Conservation (phyloP, 2,797 vertebrate genomes). For the Todus mexicanus region DNA sequence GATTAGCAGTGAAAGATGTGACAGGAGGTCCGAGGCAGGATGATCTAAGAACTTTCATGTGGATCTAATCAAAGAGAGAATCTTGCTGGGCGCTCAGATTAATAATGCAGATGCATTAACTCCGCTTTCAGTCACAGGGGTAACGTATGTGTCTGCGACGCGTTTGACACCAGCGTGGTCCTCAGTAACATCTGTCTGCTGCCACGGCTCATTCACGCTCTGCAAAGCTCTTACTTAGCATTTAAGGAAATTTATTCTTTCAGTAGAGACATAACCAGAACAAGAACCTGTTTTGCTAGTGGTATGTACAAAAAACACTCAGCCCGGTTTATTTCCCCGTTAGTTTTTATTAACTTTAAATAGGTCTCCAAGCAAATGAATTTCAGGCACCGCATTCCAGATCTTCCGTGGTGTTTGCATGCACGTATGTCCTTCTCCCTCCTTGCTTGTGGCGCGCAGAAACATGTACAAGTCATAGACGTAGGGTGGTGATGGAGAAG, state of each 20-base stretch:
- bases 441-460: background rate
- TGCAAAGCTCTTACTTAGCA: background rate
- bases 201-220: background rate
- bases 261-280: background rate
- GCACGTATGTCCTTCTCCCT: background rate
- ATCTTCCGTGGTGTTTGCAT: background rate
- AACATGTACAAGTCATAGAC: background rate
- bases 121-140: background rate
- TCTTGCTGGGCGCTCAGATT: background rate
- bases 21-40: background rate
- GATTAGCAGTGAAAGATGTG: slow-evolving; percentile 9
- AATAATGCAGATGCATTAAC: background rate
- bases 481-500: background rate
- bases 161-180: background rate
- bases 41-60: background rate
- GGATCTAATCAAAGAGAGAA: background rate
- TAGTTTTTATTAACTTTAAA: background rate
- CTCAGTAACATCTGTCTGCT: background rate
- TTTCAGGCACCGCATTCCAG: background rate
- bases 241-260: background rate
- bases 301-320: background rate
- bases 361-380: background rate
- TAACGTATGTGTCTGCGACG: background rate
- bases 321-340: background rate
- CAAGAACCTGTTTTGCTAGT: background rate